A percentile compares a stretch with the other conserved stretches of the same genome.
Evolutionary conservation across 2,797 vertebrate genomes (phyloP).

Genomic region (Morus bassanus): DNA sequence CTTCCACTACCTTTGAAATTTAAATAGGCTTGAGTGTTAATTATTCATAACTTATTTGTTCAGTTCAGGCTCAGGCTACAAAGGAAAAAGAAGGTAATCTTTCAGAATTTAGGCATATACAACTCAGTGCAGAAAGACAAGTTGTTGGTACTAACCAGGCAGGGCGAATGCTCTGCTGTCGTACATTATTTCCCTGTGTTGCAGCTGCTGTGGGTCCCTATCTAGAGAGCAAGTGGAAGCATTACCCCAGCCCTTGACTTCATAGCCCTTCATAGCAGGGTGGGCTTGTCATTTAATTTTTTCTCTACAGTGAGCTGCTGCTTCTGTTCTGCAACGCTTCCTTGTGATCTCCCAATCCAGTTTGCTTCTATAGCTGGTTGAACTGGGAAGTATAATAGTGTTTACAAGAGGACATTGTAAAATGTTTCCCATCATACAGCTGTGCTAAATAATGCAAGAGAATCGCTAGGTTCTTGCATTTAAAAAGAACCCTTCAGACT

Average conservation of each 20-base stretch:
- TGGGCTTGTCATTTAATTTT: neutral
- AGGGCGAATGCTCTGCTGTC: neutral
- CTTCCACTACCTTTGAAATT: conserved; percentile 51
- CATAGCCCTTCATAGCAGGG: neutral
- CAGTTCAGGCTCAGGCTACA: neutral
- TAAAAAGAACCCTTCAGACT: neutral
- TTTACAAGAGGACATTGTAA: neutral
- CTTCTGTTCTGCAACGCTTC: neutral
- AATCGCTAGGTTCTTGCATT: neutral
- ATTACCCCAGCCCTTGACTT: neutral
- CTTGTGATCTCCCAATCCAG: neutral
- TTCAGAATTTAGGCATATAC: neutral
- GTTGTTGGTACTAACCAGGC: neutral
- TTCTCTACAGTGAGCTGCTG: neutral
- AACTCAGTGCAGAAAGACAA: neutral
- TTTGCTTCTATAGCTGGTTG: neutral
- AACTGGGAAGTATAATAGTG: neutral
- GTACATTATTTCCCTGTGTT: neutral
- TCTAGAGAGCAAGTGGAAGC: neutral
- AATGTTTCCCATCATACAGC: neutral
- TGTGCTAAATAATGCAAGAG: neutral
- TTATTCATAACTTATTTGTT: conserved; percentile 54
- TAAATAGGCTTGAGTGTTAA: conserved; percentile 24
- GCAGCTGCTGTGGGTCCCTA: neutral
- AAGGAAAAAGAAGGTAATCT: neutral